Conservation (phyloP, 2,888 invertebrate genomes). For the Plemyria rubiginata region DNA sequence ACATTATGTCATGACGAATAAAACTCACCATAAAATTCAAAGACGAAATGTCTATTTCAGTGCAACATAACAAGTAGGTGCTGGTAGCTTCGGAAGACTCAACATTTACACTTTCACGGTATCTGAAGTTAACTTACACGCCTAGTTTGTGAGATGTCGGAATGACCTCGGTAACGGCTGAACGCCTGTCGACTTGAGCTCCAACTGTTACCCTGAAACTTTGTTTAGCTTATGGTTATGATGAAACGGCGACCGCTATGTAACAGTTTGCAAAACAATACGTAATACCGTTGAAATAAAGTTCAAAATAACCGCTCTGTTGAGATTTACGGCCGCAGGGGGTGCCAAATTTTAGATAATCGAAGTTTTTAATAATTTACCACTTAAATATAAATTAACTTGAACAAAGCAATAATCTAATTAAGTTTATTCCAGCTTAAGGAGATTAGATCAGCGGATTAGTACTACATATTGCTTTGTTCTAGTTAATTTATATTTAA, state of each 20-base stretch:
- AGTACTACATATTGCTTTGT: too few species aligned
- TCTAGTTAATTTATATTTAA: too few species aligned
- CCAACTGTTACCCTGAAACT: slow-evolving; percentile 1
- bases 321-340: too few species aligned
- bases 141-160: slow-evolving; percentile 39
- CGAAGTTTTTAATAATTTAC: too few species aligned
- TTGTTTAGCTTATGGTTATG: background rate
- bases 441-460: too few species aligned
- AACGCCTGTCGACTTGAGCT: slow-evolving; percentile 40
- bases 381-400: too few species aligned
- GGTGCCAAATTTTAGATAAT: too few species aligned
- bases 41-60: background rate
- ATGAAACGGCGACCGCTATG: background rate
- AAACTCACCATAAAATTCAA: background rate
- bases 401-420: too few species aligned
- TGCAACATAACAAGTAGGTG: slow-evolving; percentile 4
- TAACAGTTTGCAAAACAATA: background rate
- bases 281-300: too few species aligned
- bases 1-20: background rate
- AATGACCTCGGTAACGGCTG: slow-evolving; percentile 48
- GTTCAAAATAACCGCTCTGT: too few species aligned
- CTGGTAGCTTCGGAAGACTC: slow-evolving; percentile 8
- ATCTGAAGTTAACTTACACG: background rate
- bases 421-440: too few species aligned
- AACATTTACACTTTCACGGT: slow-evolving; percentile 14